Evolutionary conservation across 2,797 vertebrate species (phyloP).

Genomic region (Scleropages formosus): DNA sequence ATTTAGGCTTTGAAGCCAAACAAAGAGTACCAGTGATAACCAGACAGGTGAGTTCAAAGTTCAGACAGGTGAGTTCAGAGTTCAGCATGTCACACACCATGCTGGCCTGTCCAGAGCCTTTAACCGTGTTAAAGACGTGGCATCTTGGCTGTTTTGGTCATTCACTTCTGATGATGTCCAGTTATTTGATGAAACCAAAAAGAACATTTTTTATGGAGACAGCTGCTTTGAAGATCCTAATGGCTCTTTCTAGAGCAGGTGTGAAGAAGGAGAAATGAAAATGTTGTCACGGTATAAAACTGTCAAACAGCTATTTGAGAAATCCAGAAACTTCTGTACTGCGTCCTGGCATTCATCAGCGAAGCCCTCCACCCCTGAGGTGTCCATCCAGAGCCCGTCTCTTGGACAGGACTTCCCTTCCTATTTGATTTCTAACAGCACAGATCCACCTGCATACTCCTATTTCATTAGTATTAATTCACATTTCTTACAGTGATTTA

Average conservation of each 20-base stretch:
- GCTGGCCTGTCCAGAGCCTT: neutral
- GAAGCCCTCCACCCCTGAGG: neutral
- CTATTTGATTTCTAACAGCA: too few species aligned
- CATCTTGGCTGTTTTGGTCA: neutral
- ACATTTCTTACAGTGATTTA: too few species aligned
- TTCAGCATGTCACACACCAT: neutral
- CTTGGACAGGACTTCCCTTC: neutral
- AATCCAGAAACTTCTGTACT: neutral
- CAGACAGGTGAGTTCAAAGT: neutral
- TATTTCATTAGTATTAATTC: too few species aligned
- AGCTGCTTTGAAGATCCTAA: conserved; percentile 21
- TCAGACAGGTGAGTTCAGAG: too few species aligned
- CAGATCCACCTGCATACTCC: too few species aligned
- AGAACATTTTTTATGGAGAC: conserved; percentile 9
- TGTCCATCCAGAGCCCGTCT: neutral
- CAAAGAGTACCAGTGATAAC: conserved; percentile 18
- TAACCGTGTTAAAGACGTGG: conserved; percentile 16
- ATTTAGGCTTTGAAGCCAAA: conserved; percentile 21
- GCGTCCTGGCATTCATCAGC: neutral
- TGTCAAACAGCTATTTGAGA: conserved; percentile 20
- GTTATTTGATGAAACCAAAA: neutral
- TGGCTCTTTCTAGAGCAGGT: conserved; percentile 15
- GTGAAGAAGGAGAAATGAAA: conserved; percentile 24
- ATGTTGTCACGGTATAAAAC: conserved; percentile 23
- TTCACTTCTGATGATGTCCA: neutral